Evolutionary conservation across 2,797 vertebrate genomes (phyloP).

Genomic region (Microchirus variegatus): DNA sequence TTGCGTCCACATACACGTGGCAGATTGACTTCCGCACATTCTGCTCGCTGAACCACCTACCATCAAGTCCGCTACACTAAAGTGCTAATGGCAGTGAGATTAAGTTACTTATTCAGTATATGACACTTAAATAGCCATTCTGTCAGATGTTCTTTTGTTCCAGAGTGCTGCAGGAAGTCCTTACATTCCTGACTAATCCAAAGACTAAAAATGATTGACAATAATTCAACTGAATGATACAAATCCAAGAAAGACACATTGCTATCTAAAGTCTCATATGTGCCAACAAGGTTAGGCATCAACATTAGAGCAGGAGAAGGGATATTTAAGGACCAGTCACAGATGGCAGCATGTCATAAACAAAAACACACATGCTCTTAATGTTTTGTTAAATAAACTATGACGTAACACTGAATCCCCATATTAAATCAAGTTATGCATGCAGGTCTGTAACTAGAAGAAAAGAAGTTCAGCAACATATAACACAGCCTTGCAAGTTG

Average conservation of each 20-base stretch:
- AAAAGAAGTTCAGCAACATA: too few relatives aligned
- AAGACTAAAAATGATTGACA: slow-evolving; percentile 17
- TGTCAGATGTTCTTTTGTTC: not conserved
- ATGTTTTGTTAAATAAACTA: not conserved
- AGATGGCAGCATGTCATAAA: not conserved
- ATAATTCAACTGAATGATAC: slow-evolving; percentile 2
- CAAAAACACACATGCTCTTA: not conserved
- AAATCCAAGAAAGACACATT: slow-evolving; percentile 12
- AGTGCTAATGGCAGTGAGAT: slow-evolving; percentile 17
- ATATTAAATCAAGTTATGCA: too few relatives aligned
- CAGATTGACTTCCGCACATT: slow-evolving; percentile 42
- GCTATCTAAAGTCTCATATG: slow-evolving; percentile 1
- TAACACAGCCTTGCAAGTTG: too few relatives aligned
- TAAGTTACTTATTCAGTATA: slow-evolving; percentile 11
- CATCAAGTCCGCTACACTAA: not conserved
- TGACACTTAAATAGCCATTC: not conserved
- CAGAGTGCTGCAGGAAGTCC: not conserved
- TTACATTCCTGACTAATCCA: too few relatives aligned
- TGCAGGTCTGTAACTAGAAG: too few relatives aligned
- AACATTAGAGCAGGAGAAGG: slow-evolving; percentile 57
- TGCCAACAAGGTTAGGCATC: slow-evolving; percentile 36
- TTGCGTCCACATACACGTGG: slow-evolving; percentile 28
- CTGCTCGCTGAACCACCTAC: slow-evolving; percentile 16
- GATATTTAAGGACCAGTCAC: slow-evolving; percentile 6
- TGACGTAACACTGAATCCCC: not conserved